These are phyloP conservation scores for Oenanthe oenanthe DNA, from an alignment of 2,113 vertebrate genomes.

Conservation along the genomic window DNA sequence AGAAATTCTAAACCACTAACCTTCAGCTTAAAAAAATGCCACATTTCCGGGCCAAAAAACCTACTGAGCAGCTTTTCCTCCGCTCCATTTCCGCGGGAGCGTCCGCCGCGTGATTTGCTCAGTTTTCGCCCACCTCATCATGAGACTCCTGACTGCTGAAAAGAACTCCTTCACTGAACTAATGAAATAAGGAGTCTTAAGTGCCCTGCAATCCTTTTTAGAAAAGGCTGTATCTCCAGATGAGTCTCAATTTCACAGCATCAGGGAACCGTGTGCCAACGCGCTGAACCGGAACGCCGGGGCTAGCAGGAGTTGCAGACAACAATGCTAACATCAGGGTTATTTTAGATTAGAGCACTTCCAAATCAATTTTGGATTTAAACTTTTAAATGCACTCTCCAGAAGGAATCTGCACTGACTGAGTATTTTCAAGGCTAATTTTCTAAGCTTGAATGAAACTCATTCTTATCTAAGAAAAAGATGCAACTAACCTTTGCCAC, in stretches of 20 bases:
- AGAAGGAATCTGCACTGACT: constrained; percentile 64
- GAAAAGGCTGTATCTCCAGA: constrained; percentile 70
- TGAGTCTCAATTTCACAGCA: constrained; percentile 82
- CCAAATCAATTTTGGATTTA: constrained; percentile 83
- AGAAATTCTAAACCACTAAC: constrained; percentile 3
- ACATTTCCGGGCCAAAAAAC: background rate
- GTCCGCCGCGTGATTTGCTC: background rate
- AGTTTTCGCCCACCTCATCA: constrained; percentile 37
- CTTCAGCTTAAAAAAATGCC: background rate
- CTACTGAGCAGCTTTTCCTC: background rate
- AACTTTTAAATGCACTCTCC: constrained; percentile 80
- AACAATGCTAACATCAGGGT: constrained; percentile 75
- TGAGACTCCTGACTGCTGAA: constrained; percentile 29
- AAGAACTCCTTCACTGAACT: constrained; percentile 61
- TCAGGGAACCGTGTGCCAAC: constrained; percentile 75
- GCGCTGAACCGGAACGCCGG: constrained; percentile 77
- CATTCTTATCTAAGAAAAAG: constrained; percentile 35
- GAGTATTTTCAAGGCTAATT: constrained; percentile 65
- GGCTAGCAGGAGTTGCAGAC: constrained; percentile 75
- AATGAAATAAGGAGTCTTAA: constrained; percentile 74
- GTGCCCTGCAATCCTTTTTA: constrained; percentile 70
- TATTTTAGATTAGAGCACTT: constrained; percentile 80
- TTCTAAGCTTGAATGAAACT: constrained; percentile 46
- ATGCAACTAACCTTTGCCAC: constrained; percentile 23
- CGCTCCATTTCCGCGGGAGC: background rate